Conservation (phyloP, 2,888 invertebrate genomes). For the Eupeodes latifasciatus region DNA sequence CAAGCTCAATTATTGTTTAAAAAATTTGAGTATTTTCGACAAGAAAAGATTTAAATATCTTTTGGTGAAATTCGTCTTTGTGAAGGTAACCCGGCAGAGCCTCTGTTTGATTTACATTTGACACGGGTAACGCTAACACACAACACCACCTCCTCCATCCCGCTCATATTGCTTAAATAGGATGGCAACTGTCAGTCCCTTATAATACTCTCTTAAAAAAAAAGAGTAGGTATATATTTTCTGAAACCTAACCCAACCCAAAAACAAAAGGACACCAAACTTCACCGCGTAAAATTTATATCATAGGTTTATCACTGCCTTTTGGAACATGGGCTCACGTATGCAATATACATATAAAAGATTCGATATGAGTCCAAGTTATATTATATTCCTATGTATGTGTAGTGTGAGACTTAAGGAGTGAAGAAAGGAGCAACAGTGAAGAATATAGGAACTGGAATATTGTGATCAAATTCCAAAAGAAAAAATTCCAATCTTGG, state of each 20-base stretch:
- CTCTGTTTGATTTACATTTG: constrained; percentile 55
- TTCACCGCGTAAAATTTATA: constrained; percentile 65
- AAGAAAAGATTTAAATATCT: too few species aligned
- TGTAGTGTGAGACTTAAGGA: background rate
- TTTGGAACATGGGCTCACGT: constrained; percentile 60
- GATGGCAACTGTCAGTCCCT: constrained; percentile 48
- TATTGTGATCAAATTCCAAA: constrained; percentile 38
- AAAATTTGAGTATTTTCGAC: too few species aligned
- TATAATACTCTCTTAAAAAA: constrained; percentile 34
- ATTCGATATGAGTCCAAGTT: constrained; percentile 12
- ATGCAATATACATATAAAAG: constrained; percentile 19
- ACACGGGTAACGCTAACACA: constrained; percentile 31
- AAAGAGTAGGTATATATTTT: constrained; percentile 1
- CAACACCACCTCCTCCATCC: too few species aligned
- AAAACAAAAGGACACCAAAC: constrained; percentile 48
- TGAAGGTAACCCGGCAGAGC: background rate
- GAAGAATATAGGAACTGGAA: background rate
- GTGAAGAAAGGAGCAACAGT: background rate
- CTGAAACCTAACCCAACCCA: background rate
- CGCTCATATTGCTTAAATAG: background rate
- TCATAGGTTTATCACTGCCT: constrained; percentile 66
- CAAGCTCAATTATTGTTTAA: too few species aligned
- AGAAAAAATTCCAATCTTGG: constrained; percentile 51
- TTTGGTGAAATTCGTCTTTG: constrained; percentile 1
- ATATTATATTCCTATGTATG: background rate